Evolutionary conservation across 2,113 vertebrate species (phyloP).

Genomic region (Myiagra hebetior): DNA sequence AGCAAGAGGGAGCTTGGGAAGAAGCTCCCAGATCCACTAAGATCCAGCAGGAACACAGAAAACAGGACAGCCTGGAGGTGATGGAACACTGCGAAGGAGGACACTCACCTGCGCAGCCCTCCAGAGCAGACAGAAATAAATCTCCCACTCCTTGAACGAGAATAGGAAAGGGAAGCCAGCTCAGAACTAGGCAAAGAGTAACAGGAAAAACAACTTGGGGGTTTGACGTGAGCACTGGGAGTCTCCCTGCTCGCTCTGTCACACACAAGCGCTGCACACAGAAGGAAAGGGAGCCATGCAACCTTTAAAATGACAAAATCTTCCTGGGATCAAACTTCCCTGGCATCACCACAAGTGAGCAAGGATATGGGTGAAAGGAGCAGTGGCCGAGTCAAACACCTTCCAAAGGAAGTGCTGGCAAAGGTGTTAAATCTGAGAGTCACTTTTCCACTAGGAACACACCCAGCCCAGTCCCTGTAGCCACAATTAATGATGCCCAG

Average conservation of each 20-base stretch:
- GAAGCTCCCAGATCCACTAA: background rate
- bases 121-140: background rate
- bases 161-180: background rate
- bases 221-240: background rate
- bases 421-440: background rate
- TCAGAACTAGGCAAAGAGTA: background rate
- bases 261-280: background rate
- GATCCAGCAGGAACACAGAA: background rate
- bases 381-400: background rate
- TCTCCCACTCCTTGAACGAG: background rate
- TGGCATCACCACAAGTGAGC: background rate
- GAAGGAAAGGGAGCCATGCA: background rate
- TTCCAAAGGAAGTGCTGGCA: background rate
- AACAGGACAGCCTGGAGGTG: background rate
- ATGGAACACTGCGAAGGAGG: background rate
- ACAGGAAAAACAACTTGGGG: background rate
- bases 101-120: background rate
- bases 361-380: fast-evolving
- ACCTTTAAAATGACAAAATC: background rate
- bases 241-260: background rate
- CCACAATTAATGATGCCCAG: background rate
- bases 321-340: background rate
- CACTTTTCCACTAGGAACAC: background rate
- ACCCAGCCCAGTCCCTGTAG: background rate
- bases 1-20: background rate